These are phyloP conservation scores for Rhopalosiphum maidis DNA, from an alignment of 1,140 invertebrate species.

Conservation along the genomic window DNA sequence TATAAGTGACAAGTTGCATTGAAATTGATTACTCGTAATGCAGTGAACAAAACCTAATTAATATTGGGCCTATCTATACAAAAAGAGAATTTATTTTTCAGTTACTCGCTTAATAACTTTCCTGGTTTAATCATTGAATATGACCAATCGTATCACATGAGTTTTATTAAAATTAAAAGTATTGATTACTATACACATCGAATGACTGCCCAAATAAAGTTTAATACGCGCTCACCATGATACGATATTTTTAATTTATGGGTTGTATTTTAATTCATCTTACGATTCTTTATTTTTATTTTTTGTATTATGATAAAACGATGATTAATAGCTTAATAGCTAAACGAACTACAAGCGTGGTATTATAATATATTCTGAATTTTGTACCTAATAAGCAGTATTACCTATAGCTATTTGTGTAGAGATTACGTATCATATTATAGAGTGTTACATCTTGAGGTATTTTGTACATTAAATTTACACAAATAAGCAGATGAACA, in stretches of 20 bases:
- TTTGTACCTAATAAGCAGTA: background rate
- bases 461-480: background rate
- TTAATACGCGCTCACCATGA: background rate
- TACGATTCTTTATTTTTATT: background rate
- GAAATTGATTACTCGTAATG: background rate
- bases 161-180: background rate
- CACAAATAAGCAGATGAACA: background rate
- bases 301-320: background rate
- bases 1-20: slow-evolving; percentile 1
- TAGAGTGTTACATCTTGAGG: background rate
- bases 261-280: background rate
- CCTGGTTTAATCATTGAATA: background rate
- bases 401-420: background rate
- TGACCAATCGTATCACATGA: background rate
- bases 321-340: background rate
- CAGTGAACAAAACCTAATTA: background rate
- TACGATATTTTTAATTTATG: slow-evolving; percentile 1
- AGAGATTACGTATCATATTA: background rate
- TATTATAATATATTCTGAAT: background rate
- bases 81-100: background rate
- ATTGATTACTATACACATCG: background rate
- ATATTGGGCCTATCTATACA: background rate
- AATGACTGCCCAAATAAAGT: background rate
- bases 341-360: background rate
- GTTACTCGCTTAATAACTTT: background rate